Percentiles rank a stretch among this genome's conserved stretches.
Evolutionary conservation across 2,113 vertebrate species (phyloP).

Genomic region (Struthio camelus): DNA sequence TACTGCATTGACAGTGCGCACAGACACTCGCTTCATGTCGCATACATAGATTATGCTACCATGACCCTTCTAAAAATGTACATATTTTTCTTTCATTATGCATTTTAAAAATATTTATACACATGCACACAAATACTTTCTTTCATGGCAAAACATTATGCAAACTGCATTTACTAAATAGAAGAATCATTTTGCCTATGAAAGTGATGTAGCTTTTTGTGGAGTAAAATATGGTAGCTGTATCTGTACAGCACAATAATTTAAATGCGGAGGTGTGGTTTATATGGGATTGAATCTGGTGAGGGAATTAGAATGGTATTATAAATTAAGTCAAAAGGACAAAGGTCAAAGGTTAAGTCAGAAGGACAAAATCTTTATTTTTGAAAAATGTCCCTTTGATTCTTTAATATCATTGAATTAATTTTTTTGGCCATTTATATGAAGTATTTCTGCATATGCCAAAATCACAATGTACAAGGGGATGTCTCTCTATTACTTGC

Average conservation of each 20-base stretch:
- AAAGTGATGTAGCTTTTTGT: neutral
- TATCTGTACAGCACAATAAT: neutral
- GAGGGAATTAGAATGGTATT: neutral
- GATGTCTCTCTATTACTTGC: neutral
- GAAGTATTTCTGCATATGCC: neutral
- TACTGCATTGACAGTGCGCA: accelerated
- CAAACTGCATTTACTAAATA: neutral
- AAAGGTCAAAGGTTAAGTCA: neutral
- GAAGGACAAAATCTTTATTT: neutral
- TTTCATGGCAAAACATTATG: neutral
- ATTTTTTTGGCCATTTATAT: neutral
- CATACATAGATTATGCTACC: neutral
- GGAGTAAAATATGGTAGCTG: neutral
- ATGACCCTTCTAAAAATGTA: neutral
- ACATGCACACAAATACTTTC: no score
- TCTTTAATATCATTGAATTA: neutral
- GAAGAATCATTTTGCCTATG: neutral
- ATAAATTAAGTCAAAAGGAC: neutral
- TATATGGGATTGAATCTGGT: neutral
- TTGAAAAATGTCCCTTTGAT: neutral
- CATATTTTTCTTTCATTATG: neutral
- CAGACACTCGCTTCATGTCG: neutral
- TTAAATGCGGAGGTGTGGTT: neutral
- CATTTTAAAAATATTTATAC: neutral
- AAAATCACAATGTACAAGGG: neutral